Conservation (phyloP, 2,888 invertebrate species). For the Ophion slaviceki region DNA sequence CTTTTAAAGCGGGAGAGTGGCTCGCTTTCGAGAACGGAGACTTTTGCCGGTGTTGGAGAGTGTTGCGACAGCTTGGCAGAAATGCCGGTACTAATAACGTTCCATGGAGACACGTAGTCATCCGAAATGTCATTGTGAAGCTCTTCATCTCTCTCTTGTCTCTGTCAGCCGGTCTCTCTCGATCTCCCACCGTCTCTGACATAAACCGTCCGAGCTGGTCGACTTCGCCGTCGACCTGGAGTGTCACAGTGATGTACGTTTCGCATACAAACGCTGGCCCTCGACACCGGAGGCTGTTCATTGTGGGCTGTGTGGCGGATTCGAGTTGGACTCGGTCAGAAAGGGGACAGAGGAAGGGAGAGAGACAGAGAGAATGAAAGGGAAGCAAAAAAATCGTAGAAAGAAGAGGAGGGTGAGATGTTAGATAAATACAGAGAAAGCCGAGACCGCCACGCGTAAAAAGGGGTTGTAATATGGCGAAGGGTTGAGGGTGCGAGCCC, state of each 20-base stretch:
- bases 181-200: too few relatives aligned
- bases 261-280: conserved; percentile 69
- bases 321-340: conserved; percentile 65
- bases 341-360: conserved; percentile 8
- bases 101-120: too few relatives aligned
- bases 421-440: conserved; percentile 39
- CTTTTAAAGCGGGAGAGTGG: too few relatives aligned
- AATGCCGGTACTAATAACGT: too few relatives aligned
- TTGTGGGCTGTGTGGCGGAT: conserved; percentile 72
- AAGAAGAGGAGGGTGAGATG: conserved; percentile 35
- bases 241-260: background rate
- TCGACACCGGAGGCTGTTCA: conserved; percentile 74
- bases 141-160: too few relatives aligned
- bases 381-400: conserved; percentile 37
- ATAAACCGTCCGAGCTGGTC: too few relatives aligned
- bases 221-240: too few relatives aligned
- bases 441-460: conserved; percentile 52
- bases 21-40: too few relatives aligned
- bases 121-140: too few relatives aligned
- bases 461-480: conserved; percentile 54
- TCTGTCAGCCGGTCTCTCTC: too few relatives aligned
- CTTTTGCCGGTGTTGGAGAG: too few relatives aligned
- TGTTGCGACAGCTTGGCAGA: too few relatives aligned
- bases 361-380: background rate
- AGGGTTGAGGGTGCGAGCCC: conserved; percentile 47